These are phyloP conservation scores for Balanococcus diminutus DNA, from an alignment of 2,888 invertebrate genomes.

Conservation along the genomic window DNA sequence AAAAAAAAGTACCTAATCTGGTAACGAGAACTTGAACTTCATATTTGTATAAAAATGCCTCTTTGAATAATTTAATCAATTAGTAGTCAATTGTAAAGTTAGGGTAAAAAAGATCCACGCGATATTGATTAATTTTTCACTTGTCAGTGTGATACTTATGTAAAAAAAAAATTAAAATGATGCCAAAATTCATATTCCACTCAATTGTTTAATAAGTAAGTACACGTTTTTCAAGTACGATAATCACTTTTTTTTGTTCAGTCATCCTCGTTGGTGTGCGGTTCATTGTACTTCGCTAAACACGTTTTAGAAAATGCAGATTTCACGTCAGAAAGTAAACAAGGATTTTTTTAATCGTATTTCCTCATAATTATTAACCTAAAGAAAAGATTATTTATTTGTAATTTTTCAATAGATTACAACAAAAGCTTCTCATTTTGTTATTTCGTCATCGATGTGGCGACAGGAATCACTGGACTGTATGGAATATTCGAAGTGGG, in stretches of 20 bases:
- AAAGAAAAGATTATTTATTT: too few species aligned
- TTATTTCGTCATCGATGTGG: conserved; percentile 5
- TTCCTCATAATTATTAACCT: too few species aligned
- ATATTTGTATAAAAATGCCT: background rate
- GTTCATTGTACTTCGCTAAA: conserved; percentile 18
- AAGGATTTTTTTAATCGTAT: background rate
- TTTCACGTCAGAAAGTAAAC: background rate
- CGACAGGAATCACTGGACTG: background rate
- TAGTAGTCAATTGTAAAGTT: too few species aligned
- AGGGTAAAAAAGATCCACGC: background rate
- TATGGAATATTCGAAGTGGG: conserved; percentile 9
- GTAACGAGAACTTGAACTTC: background rate
- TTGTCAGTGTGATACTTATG: background rate
- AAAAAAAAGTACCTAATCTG: background rate
- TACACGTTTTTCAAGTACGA: background rate
- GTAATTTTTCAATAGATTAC: background rate
- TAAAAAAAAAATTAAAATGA: background rate
- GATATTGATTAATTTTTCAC: background rate
- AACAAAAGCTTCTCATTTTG: background rate
- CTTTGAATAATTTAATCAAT: background rate
- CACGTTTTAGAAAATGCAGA: background rate
- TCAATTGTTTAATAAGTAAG: background rate
- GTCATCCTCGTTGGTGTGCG: background rate
- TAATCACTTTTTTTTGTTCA: background rate
- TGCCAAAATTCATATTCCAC: background rate